Conservation (phyloP, 2,797 vertebrate species). For the Malacoraja senta region DNA sequence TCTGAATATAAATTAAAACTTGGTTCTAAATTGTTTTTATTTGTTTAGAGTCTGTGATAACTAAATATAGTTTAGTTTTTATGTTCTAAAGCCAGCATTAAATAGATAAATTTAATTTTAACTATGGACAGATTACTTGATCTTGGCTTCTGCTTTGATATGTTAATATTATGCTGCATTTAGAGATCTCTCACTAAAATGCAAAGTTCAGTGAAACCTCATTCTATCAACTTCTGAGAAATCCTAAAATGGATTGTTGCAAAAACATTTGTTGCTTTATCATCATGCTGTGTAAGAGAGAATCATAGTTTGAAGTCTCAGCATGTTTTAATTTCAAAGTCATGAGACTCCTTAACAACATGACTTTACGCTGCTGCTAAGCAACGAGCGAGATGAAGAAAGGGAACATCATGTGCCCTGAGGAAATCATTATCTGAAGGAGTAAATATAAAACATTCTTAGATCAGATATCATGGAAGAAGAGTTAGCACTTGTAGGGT, state of each 20-base stretch:
- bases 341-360: conserved; percentile 5
- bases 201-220: background rate
- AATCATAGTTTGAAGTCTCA: background rate
- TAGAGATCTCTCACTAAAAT: background rate
- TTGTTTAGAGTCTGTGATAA: background rate
- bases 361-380: conserved; percentile 34
- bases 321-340: conserved; percentile 25
- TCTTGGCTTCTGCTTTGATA: background rate
- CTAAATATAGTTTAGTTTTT: background rate
- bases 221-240: background rate
- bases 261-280: background rate
- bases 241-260: background rate
- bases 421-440: background rate
- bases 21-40: background rate
- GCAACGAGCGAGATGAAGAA: conserved; percentile 16
- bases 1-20: background rate
- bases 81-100: background rate
- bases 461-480: background rate
- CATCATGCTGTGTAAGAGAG: background rate
- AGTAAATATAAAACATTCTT: conserved; percentile 13
- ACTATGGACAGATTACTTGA: background rate
- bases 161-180: background rate
- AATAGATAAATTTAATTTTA: background rate
- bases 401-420: conserved; percentile 2
- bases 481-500: too few species aligned